phyloP scores from a whole-genome alignment of 2,888 invertebrate genomes.

The Ophioninae sp. region DNA sequence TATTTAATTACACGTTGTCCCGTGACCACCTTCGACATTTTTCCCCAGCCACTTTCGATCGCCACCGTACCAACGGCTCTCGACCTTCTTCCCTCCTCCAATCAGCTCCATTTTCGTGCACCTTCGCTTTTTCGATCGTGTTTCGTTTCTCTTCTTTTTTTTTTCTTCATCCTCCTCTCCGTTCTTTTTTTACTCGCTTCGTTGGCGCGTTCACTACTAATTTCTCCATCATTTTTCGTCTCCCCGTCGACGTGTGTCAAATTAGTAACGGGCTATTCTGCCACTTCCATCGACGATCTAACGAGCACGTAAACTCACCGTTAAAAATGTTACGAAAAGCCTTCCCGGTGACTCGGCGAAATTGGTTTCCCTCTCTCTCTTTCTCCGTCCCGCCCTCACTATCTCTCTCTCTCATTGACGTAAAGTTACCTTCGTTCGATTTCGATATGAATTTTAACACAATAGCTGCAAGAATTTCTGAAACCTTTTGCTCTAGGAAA shows the following conservation, averaged over 20 bases:
- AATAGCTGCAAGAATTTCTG: neutral
- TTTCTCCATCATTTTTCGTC: neutral
- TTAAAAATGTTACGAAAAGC: neutral
- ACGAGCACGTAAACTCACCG: slow-evolving; percentile 1
- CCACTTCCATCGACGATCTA: slow-evolving; percentile 7
- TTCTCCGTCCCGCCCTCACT: neutral
- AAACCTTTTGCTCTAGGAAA: too few relatives aligned
- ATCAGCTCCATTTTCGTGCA: slow-evolving; percentile 1
- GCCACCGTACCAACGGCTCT: slow-evolving; percentile 14
- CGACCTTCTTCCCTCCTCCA: slow-evolving; percentile 9
- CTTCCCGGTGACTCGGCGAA: slow-evolving; percentile 6
- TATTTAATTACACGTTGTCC: slow-evolving; percentile 62
- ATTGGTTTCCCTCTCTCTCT: neutral
- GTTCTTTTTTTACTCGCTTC: slow-evolving; percentile 6
- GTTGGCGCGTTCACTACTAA: neutral
- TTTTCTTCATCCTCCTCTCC: neutral
- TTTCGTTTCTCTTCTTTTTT: slow-evolving; percentile 9
- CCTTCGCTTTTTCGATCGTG: slow-evolving; percentile 45
- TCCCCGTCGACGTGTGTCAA: slow-evolving; percentile 19
- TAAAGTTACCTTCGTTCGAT: neutral
- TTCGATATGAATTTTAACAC: neutral
- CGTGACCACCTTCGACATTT: slow-evolving; percentile 44
- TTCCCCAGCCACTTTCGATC: slow-evolving; percentile 44
- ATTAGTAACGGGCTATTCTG: slow-evolving; percentile 14
- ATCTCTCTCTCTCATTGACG: neutral